These are phyloP conservation scores for Heliconius charithonia DNA, from an alignment of 2,888 invertebrate species.

Conservation along the genomic window DNA sequence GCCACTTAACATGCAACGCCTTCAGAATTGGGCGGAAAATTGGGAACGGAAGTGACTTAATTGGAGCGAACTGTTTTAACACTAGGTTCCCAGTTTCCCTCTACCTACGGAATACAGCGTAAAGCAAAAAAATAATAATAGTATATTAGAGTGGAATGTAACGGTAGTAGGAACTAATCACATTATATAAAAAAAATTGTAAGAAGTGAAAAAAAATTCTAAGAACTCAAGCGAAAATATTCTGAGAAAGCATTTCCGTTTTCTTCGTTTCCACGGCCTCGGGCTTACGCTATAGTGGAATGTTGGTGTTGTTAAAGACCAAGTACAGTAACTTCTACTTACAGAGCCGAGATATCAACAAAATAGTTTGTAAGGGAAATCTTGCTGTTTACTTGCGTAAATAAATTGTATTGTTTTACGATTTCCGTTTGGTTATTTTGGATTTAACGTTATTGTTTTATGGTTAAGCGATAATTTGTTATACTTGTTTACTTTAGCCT, in stretches of 20 bases:
- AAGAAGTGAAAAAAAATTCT: conserved; percentile 22
- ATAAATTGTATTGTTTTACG: conserved; percentile 3
- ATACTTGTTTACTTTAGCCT: too few species aligned
- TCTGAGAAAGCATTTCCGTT: conserved; percentile 43
- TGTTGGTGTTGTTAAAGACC: conserved; percentile 13
- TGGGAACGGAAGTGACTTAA: too few species aligned
- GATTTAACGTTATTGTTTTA: neutral
- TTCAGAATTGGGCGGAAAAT: too few species aligned
- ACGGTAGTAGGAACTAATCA: neutral
- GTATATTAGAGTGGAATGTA: neutral
- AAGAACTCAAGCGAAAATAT: conserved; percentile 40
- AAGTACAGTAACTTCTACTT: conserved; percentile 5
- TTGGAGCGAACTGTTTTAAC: too few species aligned
- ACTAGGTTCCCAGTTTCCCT: too few species aligned
- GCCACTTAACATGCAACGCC: too few species aligned
- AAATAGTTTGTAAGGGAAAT: conserved; percentile 16
- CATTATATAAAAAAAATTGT: conserved; percentile 13
- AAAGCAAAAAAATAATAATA: neutral
- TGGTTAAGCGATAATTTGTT: too few species aligned
- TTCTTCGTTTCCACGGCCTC: conserved; percentile 42
- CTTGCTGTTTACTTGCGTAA: neutral
- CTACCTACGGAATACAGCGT: too few species aligned
- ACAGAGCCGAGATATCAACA: conserved; percentile 6
- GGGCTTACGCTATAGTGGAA: conserved; percentile 32
- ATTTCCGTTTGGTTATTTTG: neutral